These are phyloP conservation scores for Chaetodon trifasciatus DNA, from an alignment of 2,797 vertebrate genomes.

Conservation along the genomic window DNA sequence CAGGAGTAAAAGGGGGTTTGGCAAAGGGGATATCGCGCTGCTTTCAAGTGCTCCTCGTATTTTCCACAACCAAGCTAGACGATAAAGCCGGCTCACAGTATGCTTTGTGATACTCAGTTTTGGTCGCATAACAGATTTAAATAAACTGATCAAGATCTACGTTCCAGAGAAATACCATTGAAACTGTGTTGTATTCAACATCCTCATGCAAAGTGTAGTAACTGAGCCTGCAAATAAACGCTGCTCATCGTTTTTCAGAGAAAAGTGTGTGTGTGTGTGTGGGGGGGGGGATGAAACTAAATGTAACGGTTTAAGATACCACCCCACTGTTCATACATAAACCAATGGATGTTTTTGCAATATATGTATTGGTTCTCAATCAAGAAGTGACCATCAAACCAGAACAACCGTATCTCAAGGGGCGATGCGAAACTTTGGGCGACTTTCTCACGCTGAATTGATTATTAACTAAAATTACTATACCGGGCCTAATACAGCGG, in stretches of 20 bases:
- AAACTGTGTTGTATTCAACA: background rate
- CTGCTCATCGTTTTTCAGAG: background rate
- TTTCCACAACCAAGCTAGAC: background rate
- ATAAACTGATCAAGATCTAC: background rate
- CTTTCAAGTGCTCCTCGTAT: constrained; percentile 51
- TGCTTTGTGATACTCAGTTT: background rate
- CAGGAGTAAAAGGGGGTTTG: constrained; percentile 48
- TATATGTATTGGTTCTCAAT: background rate
- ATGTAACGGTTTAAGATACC: background rate
- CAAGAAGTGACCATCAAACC: background rate
- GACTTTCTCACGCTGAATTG: background rate
- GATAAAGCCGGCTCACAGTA: background rate
- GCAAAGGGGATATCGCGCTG: constrained; percentile 36
- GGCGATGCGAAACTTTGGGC: too few species aligned
- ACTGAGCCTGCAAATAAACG: background rate
- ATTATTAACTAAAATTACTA: background rate
- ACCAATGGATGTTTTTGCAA: background rate
- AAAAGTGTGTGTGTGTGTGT: too few species aligned
- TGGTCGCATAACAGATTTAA: background rate
- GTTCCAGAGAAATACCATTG: background rate
- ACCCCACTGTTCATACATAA: background rate
- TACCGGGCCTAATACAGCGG: background rate
- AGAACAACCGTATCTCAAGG: background rate
- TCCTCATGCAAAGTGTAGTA: background rate
- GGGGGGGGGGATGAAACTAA: too few species aligned